Percentiles rank a stretch among this genome's conserved stretches.
These are phyloP conservation scores for Pontoporia blainvillei DNA, from an alignment of 2,113 vertebrate species.

Conservation along the genomic window DNA sequence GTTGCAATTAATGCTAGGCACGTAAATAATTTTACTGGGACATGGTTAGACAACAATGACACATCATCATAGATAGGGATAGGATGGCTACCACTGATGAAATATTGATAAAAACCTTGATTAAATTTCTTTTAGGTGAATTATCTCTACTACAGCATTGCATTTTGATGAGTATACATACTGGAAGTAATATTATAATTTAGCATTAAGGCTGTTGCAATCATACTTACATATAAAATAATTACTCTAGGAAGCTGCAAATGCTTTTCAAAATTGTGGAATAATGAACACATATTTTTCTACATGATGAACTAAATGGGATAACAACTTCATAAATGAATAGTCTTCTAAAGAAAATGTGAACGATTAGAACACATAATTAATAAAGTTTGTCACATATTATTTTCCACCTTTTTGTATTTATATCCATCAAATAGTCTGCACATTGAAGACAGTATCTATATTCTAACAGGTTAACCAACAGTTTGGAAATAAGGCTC, in stretches of 20 bases:
- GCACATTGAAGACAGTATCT: not conserved
- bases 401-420: constrained; percentile 2
- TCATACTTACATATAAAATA: not conserved
- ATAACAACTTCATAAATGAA: not conserved
- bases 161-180: not conserved
- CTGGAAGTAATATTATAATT: not conserved
- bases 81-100: not conserved
- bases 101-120: not conserved
- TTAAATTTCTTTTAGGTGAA: not conserved
- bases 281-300: not conserved
- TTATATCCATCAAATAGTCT: not conserved
- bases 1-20: not conserved
- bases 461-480: not conserved
- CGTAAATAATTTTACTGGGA: not conserved
- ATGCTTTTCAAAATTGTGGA: constrained; percentile 16
- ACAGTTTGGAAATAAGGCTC: not conserved
- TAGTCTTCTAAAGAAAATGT: not conserved
- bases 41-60: not conserved
- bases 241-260: not conserved
- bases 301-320: not conserved
- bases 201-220: not conserved
- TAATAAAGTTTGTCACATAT: not conserved
- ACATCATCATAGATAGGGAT: not conserved
- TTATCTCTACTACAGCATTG: not conserved
- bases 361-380: not conserved